Evolutionary conservation across 2,888 invertebrate genomes (phyloP).

Genomic region (Rhogogaster chlorosoma): DNA sequence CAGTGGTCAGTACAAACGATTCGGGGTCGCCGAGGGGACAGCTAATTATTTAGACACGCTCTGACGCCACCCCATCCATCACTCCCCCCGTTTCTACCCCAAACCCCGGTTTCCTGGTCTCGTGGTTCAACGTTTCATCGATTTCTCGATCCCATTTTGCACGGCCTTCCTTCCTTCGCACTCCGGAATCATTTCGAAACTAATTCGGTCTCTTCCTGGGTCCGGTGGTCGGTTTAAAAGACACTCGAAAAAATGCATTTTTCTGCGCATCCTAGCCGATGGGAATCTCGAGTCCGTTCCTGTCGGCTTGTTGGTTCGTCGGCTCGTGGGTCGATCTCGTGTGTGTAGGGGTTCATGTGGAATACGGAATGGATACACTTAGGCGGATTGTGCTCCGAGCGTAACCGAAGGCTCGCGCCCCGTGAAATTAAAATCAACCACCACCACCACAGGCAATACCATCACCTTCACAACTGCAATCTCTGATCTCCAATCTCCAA

Average conservation of each 20-base stretch:
- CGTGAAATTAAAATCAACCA: slow-evolving; percentile 78
- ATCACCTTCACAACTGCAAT: slow-evolving; percentile 22
- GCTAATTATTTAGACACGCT: slow-evolving; percentile 78
- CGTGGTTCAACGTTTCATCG: slow-evolving; percentile 28
- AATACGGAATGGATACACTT: slow-evolving; percentile 60
- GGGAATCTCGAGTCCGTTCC: not conserved
- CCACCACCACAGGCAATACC: slow-evolving; percentile 60
- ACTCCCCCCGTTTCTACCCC: slow-evolving; percentile 60
- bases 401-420: slow-evolving; percentile 75
- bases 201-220: not conserved
- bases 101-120: slow-evolving; percentile 35
- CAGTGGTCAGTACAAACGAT: slow-evolving; percentile 73
- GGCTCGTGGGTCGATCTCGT: not conserved
- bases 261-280: not conserved
- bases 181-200: not conserved
- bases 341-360: slow-evolving; percentile 15
- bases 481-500: slow-evolving; percentile 68
- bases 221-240: not conserved
- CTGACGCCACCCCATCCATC: slow-evolving; percentile 76
- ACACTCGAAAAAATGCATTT: not conserved
- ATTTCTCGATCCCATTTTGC: slow-evolving; percentile 28
- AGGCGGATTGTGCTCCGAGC: slow-evolving; percentile 71
- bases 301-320: not conserved
- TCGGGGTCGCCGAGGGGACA: slow-evolving; percentile 74
- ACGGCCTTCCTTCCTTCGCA: not conserved